These are phyloP conservation scores for Aphidius ervi DNA, from an alignment of 1,140 invertebrate species.

Conservation along the genomic window DNA sequence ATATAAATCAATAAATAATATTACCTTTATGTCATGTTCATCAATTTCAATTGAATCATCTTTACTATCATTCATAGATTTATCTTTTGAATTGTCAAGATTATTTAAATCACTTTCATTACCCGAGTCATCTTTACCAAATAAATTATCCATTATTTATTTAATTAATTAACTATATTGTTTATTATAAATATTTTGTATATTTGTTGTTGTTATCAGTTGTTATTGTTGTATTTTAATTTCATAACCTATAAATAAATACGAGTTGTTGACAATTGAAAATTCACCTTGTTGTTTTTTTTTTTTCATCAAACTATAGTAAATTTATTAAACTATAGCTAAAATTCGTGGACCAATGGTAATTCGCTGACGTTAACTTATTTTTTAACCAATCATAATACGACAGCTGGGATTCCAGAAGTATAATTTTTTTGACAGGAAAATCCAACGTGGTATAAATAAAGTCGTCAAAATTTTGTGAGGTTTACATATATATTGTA, in stretches of 20 bases:
- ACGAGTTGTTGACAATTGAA: neutral
- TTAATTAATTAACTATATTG: neutral
- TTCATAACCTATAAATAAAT: neutral
- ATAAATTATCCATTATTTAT: slow-evolving; percentile 37
- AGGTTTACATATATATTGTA: neutral
- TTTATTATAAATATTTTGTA: neutral
- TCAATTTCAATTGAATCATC: slow-evolving; percentile 21
- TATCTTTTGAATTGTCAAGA: slow-evolving; percentile 28
- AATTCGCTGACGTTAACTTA: slow-evolving; percentile 1
- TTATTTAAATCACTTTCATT: slow-evolving; percentile 34
- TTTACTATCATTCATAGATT: slow-evolving; percentile 25
- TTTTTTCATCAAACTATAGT: neutral
- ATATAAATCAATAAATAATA: neutral
- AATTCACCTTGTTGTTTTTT: neutral
- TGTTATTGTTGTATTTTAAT: too few relatives aligned
- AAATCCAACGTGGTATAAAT: slow-evolving; percentile 48
- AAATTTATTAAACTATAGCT: neutral
- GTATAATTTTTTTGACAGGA: slow-evolving; percentile 41
- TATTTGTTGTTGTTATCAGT: neutral
- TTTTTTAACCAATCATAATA: slow-evolving; percentile 35
- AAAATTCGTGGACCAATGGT: slow-evolving; percentile 17
- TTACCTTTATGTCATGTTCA: slow-evolving; percentile 24
- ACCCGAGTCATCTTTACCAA: slow-evolving; percentile 41
- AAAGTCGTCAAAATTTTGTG: slow-evolving; percentile 6
- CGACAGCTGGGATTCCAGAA: slow-evolving; percentile 47